Evolutionary conservation across 1,140 invertebrate species (phyloP).

Genomic region (Drosophila equinoxialis): DNA sequence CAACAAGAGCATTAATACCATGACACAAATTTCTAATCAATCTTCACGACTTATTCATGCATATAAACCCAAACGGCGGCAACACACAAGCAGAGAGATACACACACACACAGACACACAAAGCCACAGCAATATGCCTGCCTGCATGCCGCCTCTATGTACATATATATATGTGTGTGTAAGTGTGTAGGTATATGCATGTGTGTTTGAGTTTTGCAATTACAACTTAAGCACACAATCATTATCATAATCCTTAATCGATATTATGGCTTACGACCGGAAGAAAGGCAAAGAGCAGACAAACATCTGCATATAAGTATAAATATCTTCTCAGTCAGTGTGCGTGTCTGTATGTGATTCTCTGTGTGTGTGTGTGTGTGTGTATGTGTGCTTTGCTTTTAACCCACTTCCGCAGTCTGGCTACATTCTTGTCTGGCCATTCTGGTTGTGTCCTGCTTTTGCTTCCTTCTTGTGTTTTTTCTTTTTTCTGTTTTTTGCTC

Average conservation of each 20-base stretch:
- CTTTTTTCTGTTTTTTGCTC: constrained; percentile 28
- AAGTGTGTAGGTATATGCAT: constrained; percentile 33
- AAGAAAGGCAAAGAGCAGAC: constrained; percentile 37
- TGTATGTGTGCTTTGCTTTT: constrained; percentile 47
- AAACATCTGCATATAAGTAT: constrained; percentile 39
- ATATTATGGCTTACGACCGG: constrained; percentile 68
- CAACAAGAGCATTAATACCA: constrained; percentile 59
- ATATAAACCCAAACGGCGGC: constrained; percentile 58
- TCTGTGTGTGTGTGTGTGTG: constrained; percentile 16
- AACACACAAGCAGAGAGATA: constrained; percentile 18
- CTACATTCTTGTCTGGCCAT: constrained; percentile 36
- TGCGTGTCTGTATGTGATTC: background rate
- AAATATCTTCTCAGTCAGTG: background rate
- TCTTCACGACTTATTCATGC: constrained; percentile 68
- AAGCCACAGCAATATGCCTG: background rate
- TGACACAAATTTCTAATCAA: constrained; percentile 67
- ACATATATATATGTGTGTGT: background rate
- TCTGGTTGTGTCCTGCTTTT: background rate
- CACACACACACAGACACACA: constrained; percentile 22
- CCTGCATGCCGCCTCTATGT: background rate
- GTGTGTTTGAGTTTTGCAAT: constrained; percentile 68
- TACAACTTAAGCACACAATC: constrained; percentile 76
- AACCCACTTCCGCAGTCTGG: constrained; percentile 58
- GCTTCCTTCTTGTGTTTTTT: background rate
- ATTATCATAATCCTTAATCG: constrained; percentile 80